Percentiles rank a stretch among this genome's conserved stretches.
Conservation (phyloP, 2,888 invertebrate species). For the Acanthosepion pharaonis region DNA sequence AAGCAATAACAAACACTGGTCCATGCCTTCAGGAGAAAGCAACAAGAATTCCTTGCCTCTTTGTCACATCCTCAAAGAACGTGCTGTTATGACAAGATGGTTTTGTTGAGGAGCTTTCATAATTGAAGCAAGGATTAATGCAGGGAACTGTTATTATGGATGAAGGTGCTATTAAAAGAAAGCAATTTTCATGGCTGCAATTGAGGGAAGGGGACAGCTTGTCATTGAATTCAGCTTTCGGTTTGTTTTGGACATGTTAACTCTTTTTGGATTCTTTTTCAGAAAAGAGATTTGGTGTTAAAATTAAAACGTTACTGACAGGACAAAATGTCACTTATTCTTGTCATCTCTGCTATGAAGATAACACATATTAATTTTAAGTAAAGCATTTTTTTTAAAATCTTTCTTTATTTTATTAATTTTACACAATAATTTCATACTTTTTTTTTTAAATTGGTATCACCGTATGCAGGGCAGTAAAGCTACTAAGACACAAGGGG, state of each 20-base stretch:
- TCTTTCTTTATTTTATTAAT: no score
- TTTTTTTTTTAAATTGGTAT: no score
- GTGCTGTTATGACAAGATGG: conserved; percentile 11
- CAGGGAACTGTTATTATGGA: neutral
- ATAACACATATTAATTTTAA: neutral
- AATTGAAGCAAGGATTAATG: conserved; percentile 6
- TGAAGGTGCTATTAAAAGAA: neutral
- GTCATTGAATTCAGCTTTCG: neutral
- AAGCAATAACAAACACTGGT: neutral
- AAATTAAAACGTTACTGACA: neutral
- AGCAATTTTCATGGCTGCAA: neutral
- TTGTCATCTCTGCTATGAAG: neutral
- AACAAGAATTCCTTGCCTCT: conserved; percentile 11
- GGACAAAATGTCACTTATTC: neutral
- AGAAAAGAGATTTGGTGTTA: neutral
- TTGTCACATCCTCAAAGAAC: neutral
- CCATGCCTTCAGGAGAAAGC: conserved; percentile 14
- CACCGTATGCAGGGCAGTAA: no score
- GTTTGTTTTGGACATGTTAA: neutral
- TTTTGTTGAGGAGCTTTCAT: neutral
- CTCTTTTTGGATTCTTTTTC: neutral
- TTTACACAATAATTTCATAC: no score
- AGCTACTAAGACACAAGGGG: no score
- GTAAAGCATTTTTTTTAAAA: no score
- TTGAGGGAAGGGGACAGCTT: neutral